Percentiles rank a stretch among this genome's conserved stretches.
phyloP scores from a whole-genome alignment of 2,888 invertebrate species.

The Tipula helvola region DNA sequence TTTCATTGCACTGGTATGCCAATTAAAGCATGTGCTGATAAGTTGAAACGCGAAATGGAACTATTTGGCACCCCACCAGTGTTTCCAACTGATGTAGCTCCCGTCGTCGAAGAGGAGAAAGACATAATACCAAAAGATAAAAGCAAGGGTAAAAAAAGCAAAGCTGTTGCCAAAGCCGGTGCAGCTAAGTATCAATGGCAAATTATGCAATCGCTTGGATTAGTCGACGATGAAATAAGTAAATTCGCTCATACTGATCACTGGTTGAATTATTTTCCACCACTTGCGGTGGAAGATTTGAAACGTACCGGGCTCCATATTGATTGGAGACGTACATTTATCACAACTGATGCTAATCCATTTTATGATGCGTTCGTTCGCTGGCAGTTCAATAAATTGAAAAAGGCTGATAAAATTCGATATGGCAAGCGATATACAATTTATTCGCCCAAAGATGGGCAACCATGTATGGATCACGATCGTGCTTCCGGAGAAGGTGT shows the following conservation, averaged over 20 bases:
- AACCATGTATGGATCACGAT: slow-evolving; percentile 99
- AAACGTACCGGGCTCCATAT: slow-evolving; percentile 84
- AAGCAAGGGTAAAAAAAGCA: slow-evolving; percentile 89
- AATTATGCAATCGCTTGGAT: slow-evolving; percentile 89
- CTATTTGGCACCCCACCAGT: slow-evolving; percentile 83
- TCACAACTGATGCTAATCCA: slow-evolving; percentile 96
- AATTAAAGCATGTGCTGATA: slow-evolving; percentile 98
- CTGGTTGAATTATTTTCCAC: slow-evolving; percentile 98
- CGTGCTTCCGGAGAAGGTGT: slow-evolving; percentile 92
- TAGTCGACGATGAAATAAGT: slow-evolving; percentile 82
- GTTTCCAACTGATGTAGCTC: slow-evolving; percentile 55
- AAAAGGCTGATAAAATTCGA: slow-evolving; percentile 76
- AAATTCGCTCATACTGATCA: slow-evolving; percentile 80
- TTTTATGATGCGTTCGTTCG: slow-evolving; percentile 95
- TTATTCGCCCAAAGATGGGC: slow-evolving; percentile 90
- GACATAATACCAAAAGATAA: slow-evolving; percentile 63
- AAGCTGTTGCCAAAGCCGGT: slow-evolving; percentile 85
- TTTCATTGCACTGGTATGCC: slow-evolving; percentile 99
- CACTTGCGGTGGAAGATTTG: slow-evolving; percentile 73
- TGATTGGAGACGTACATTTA: slow-evolving; percentile 96
- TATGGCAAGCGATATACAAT: slow-evolving; percentile 97
- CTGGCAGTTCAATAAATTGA: slow-evolving; percentile 89
- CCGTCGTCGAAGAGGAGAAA: slow-evolving; percentile 40
- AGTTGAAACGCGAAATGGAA: slow-evolving; percentile 86
- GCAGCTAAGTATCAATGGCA: slow-evolving; percentile 93